A percentile compares a stretch with the other conserved stretches of the same genome.
Conservation (phyloP, 2,888 invertebrate species). For the Lordiphosa andalusiaca region DNA sequence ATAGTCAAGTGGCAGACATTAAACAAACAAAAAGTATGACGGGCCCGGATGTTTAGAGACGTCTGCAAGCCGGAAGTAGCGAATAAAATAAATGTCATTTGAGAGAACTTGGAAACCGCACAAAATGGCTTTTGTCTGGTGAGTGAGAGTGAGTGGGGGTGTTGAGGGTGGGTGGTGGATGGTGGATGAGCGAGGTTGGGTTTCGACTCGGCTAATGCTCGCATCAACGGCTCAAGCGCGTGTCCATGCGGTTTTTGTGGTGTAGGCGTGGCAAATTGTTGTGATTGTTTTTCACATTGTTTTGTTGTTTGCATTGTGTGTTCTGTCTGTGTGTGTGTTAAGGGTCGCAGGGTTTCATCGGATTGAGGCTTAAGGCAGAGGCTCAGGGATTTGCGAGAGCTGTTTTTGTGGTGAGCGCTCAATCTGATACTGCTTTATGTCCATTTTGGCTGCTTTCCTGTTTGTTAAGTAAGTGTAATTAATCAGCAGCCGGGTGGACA, state of each 20-base stretch:
- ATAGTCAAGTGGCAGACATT: conserved; percentile 78
- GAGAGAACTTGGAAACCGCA: conserved; percentile 51
- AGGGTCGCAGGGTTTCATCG: conserved; percentile 14
- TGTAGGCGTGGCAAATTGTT: conserved; percentile 71
- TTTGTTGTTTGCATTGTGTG: conserved; percentile 19
- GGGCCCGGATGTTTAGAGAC: conserved; percentile 66
- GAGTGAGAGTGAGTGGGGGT: not conserved
- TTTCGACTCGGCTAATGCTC: conserved; percentile 42
- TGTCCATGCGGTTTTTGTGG: conserved; percentile 61
- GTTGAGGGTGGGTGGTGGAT: conserved; percentile 10
- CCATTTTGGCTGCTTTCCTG: conserved; percentile 1
- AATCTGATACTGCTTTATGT: conserved; percentile 20
- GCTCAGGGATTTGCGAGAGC: conserved; percentile 17
- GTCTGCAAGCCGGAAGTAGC: conserved; percentile 68
- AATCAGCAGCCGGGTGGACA: not conserved
- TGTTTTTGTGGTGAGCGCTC: conserved; percentile 18
- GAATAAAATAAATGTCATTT: conserved; percentile 72
- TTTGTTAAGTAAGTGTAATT: conserved; percentile 3
- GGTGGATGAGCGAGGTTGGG: conserved; percentile 16
- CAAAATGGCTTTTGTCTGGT: conserved; percentile 59
- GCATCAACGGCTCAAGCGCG: conserved; percentile 57
- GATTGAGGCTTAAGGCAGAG: conserved; percentile 21
- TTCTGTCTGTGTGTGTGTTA: conserved; percentile 2
- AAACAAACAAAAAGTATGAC: conserved; percentile 70
- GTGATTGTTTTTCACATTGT: conserved; percentile 60